Conservation (phyloP, 2,113 vertebrate species). For the Phaethornis superciliosus region DNA sequence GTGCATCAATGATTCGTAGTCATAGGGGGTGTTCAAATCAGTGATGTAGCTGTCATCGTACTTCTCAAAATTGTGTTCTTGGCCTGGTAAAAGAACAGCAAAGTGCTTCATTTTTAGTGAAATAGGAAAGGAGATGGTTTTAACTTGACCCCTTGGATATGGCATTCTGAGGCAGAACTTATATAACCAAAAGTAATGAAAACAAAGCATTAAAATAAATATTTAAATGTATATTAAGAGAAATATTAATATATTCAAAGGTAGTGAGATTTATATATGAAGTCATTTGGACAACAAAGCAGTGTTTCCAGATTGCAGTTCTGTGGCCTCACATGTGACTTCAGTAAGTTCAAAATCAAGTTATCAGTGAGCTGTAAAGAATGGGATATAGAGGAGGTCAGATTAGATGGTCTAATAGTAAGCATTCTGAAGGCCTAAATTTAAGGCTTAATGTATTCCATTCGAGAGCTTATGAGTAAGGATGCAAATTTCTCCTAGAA, state of each 20-base stretch:
- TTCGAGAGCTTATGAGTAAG: not conserved
- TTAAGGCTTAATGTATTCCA: not conserved
- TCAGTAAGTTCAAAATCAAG: not conserved
- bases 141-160: not conserved
- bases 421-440: not conserved
- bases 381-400: not conserved
- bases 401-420: not conserved
- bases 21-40: slow-evolving; percentile 91
- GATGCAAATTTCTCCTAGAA: not conserved
- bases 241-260: not conserved
- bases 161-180: not conserved
- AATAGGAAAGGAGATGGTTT: not conserved
- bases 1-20: slow-evolving; percentile 94
- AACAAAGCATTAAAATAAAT: not conserved
- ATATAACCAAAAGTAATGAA: not conserved
- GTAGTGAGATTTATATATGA: not conserved
- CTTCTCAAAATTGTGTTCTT: slow-evolving; percentile 84
- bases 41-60: slow-evolving; percentile 84
- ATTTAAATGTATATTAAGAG: too few species aligned
- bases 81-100: slow-evolving; percentile 68
- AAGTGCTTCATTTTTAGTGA: not conserved
- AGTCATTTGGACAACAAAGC: not conserved
- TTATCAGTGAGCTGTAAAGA: not conserved
- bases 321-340: not conserved
- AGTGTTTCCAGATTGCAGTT: not conserved